Conservation (phyloP, 2,888 invertebrate species). For the Hoplodrina blanda region DNA sequence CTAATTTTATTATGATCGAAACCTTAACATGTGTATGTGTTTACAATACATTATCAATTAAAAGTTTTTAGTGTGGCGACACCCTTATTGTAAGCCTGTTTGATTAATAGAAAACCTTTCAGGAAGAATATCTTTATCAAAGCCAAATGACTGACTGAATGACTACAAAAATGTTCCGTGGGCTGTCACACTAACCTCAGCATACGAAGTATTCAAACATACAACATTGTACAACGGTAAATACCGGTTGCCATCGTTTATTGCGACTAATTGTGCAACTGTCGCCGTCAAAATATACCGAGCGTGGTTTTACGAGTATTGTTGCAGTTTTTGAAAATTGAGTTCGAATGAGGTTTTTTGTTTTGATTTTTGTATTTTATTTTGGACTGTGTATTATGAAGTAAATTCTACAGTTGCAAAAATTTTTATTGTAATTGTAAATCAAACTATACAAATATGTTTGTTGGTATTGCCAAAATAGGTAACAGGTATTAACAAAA, state of each 20-base stretch:
- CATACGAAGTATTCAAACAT: constrained; percentile 37
- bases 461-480: too few relatives aligned
- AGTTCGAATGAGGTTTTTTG: constrained; percentile 16
- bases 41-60: too few relatives aligned
- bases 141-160: not conserved
- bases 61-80: too few relatives aligned
- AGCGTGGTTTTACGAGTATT: constrained; percentile 52
- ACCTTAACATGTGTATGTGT: too few relatives aligned
- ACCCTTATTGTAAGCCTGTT: too few relatives aligned
- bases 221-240: constrained; percentile 52
- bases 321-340: constrained; percentile 47
- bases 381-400: not conserved
- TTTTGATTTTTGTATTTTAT: not conserved
- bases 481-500: too few relatives aligned
- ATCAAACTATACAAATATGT: too few relatives aligned
- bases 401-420: not conserved
- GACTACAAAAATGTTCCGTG: not conserved
- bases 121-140: too few relatives aligned
- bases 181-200: constrained; percentile 19
- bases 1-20: too few relatives aligned
- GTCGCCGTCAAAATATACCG: constrained; percentile 57
- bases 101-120: too few relatives aligned
- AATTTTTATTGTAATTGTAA: too few relatives aligned
- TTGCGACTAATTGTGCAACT: constrained; percentile 58
- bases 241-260: constrained; percentile 51